Evolutionary conservation across 2,113 vertebrate species (phyloP), one percentile per base, ranked within the genome.

Genomic region (Polypterus senegalus): DNA sequence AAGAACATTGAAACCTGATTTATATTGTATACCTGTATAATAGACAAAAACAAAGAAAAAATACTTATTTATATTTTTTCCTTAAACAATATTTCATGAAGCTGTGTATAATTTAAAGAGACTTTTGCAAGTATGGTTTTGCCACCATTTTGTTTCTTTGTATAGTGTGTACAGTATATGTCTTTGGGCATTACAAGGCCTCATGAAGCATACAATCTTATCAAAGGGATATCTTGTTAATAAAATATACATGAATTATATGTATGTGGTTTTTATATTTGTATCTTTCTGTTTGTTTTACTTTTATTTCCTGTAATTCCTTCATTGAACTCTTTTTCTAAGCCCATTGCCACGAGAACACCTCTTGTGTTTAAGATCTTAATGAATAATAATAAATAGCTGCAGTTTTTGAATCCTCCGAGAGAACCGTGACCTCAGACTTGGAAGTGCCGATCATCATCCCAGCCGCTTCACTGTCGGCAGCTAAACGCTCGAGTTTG

Each of bases 51-150:
- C 83, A 89, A 89, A 79, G 73, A 83, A 84, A 85, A 86, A 88
- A 79, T 79, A 77, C 76, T 85, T 97, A 97, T 96, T 98, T 97
- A 94, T 97, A 95, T 95, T 93, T 89, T 94, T 96, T 93, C 90
- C 77, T 76, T 89, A 86, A 91, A 79, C 80, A 81, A 88, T 92
- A 91, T 89, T 91, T 93, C 91, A 91, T 93, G 87, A 84, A 85
- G 78, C 78, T 81, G 79, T 85, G 81, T 86, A 81, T 90, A 90
- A 86, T 89, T 90, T 85, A 86, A 83, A 84, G 71, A 81, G 74
- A 75, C 81, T 87, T 86, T 78, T 83, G 67, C 78, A 80, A 79
- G 79, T 83, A 82, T 80, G 75, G 67, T 82, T 76, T 76, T 86
- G 81, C 85, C 86, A 82, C 79, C 68, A 86, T 75, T 82, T 89